Evolutionary conservation across 2,113 vertebrate species (phyloP).

Genomic region (Lepisosteus oculatus): DNA sequence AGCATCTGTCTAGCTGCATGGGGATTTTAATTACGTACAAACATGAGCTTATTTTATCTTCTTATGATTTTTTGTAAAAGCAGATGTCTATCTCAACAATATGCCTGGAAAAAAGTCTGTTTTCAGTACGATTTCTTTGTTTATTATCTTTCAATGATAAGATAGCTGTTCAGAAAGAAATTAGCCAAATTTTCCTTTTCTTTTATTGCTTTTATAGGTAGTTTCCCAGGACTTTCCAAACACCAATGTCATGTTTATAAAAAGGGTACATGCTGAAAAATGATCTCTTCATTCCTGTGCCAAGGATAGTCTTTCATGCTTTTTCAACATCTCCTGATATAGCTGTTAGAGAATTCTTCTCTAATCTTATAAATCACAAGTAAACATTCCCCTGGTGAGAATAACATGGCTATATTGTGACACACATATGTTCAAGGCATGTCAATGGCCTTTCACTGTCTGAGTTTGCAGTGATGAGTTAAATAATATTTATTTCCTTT

Average conservation of each 20-base stretch:
- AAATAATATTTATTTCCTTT: slow-evolving; percentile 3
- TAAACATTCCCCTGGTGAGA: slow-evolving; percentile 51
- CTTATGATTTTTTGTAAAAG: too few species aligned
- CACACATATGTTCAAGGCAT: slow-evolving; percentile 37
- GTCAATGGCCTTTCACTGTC: slow-evolving; percentile 29
- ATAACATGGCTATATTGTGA: slow-evolving; percentile 34
- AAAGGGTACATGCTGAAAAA: not conserved
- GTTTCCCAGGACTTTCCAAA: not conserved
- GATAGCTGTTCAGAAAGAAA: too few species aligned
- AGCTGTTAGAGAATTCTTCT: slow-evolving; percentile 1
- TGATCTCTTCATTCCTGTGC: not conserved
- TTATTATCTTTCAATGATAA: too few species aligned
- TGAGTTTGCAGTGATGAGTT: slow-evolving; percentile 9
- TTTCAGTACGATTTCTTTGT: too few species aligned
- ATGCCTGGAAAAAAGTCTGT: too few species aligned
- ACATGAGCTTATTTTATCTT: too few species aligned
- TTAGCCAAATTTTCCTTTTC: not conserved
- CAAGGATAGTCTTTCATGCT: slow-evolving; percentile 5
- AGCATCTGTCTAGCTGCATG: too few species aligned
- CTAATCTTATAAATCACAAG: slow-evolving; percentile 45
- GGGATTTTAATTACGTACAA: too few species aligned
- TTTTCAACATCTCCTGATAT: slow-evolving; percentile 2
- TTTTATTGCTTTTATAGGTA: not conserved
- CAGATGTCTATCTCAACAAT: too few species aligned
- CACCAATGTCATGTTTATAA: not conserved